Evolutionary conservation across 2,113 vertebrate genomes (phyloP).

Genomic region (Ptychochromis oligacanthus): DNA sequence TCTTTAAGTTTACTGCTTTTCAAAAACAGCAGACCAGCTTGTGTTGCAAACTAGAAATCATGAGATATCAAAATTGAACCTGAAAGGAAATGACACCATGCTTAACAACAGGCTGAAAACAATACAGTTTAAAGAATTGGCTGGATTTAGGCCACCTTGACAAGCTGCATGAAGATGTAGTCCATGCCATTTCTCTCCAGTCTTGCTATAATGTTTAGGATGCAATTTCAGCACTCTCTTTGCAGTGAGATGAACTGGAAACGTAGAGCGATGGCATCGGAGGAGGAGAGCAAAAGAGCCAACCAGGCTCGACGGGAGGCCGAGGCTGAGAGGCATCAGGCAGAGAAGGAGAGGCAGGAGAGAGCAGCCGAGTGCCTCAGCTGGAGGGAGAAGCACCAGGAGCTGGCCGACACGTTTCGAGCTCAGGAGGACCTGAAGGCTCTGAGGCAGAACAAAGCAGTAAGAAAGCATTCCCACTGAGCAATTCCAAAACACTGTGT

Average conservation of each 20-base stretch:
- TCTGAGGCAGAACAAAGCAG: constrained; percentile 75
- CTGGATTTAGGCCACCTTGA: background rate
- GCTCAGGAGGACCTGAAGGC: constrained; percentile 76
- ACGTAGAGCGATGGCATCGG: constrained; percentile 54
- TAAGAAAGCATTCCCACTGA: constrained; percentile 38
- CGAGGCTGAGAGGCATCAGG: constrained; percentile 64
- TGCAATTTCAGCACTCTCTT: background rate
- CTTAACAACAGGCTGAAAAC: background rate
- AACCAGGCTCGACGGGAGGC: constrained; percentile 62
- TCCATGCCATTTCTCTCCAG: background rate
- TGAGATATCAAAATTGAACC: too few relatives aligned
- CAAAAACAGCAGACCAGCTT: background rate
- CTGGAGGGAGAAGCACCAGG: constrained; percentile 76
- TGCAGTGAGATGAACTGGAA: constrained; percentile 67
- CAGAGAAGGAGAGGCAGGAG: constrained; percentile 70
- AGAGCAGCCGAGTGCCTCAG: constrained; percentile 66
- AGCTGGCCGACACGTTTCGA: constrained; percentile 48
- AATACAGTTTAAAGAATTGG: background rate
- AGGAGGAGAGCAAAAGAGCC: constrained; percentile 67
- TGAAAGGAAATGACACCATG: background rate
- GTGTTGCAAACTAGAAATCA: too few relatives aligned
- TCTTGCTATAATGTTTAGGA: background rate
- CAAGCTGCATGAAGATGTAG: background rate
- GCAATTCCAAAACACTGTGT: background rate
- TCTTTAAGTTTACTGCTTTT: background rate